Conservation (phyloP, 64 coral and sea anemone genomes). For the Porites australiensis region DNA sequence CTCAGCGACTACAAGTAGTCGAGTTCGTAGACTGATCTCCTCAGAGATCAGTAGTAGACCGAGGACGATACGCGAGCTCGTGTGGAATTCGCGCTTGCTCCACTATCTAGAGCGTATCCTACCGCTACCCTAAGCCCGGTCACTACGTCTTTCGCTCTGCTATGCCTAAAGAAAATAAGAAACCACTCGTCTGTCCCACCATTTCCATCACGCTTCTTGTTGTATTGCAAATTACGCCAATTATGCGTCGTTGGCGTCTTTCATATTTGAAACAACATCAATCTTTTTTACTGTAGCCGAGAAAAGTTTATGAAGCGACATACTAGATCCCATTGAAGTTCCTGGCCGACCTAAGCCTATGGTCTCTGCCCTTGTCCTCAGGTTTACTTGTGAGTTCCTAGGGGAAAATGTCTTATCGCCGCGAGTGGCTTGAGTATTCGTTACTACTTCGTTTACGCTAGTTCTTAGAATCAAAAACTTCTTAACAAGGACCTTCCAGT, state of each 20-base stretch:
- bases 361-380: conserved; percentile 24
- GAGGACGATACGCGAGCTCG: no score
- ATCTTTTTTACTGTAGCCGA: conserved; percentile 58
- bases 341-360: conserved; percentile 19
- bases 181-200: no score
- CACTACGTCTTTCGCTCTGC: no score
- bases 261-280: conserved; percentile 71
- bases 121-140: no score
- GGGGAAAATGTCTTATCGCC: not conserved
- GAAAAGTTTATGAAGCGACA: conserved; percentile 76
- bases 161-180: no score
- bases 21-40: no score
- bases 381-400: conserved; percentile 1
- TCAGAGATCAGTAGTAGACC: no score
- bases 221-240: not conserved
- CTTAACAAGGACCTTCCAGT: conserved; percentile 66
- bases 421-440: not conserved
- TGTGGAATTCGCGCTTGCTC: no score
- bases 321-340: conserved; percentile 58
- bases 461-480: conserved; percentile 47
- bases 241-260: conserved; percentile 24
- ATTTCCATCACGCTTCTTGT: no score
- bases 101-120: no score
- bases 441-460: not conserved
- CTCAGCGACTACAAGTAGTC: no score